Evolutionary conservation across 2,888 invertebrate genomes (phyloP).

Genomic region (Bimastos eiseni): DNA sequence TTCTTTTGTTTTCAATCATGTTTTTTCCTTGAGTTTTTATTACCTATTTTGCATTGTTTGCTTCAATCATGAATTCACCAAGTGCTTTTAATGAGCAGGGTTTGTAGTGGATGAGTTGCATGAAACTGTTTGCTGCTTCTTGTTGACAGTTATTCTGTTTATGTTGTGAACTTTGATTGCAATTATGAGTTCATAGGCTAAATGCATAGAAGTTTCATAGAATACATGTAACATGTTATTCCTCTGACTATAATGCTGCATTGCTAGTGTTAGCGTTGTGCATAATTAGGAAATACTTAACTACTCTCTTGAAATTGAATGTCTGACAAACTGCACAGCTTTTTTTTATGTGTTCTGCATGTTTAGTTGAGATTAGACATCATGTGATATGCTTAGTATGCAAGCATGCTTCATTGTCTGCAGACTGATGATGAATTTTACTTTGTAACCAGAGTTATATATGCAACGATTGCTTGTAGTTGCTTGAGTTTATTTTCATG

Average conservation of each 20-base stretch:
- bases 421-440: not conserved
- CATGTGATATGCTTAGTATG: not conserved
- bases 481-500: too few species aligned
- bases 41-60: not conserved
- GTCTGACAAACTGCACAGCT: not conserved
- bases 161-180: not conserved
- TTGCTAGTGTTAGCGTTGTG: too few species aligned
- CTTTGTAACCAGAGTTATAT: too few species aligned
- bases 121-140: not conserved
- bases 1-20: not conserved
- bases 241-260: not conserved
- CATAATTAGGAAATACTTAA: not conserved
- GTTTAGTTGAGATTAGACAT: not conserved
- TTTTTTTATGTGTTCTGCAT: not conserved
- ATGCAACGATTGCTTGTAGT: too few species aligned
- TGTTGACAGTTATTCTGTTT: not conserved
- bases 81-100: not conserved
- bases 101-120: not conserved
- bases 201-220: not conserved
- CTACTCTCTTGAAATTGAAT: not conserved
- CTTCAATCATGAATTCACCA: conserved; percentile 4
- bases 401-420: not conserved
- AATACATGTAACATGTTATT: not conserved
- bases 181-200: not conserved
- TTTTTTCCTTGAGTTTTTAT: not conserved